Base-by-base conservation (phyloP, 2,888 invertebrate genomes). In the Ophion costatus region DNA sequence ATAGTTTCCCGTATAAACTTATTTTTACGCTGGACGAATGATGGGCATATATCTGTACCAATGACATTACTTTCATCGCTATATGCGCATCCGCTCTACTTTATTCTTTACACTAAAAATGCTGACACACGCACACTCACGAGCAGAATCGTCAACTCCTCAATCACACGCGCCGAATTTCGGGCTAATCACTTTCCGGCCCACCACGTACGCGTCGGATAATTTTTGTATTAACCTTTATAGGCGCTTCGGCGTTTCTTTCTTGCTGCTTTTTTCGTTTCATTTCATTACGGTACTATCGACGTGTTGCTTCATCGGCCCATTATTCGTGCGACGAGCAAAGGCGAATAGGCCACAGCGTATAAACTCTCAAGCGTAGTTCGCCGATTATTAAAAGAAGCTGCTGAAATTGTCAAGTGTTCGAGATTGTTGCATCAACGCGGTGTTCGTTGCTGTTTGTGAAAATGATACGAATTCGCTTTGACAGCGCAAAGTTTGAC, bases 21-120 rank as follows among this genome's bases (percentile, higher is more conserved):
- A 38, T 74, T 83, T 83, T 38, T 11, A 64, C 57, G 42, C 45
- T 51, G 42, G 20, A 33, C n/a, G 14, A 66, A 67, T 45, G 66
- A 51, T 45, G 33, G 56, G 29, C 77, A 10, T 11, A 63, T 20
- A 42, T 64, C 29, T 64, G 22, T 38, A 66, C 64, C 33, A 69
- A 79, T 75, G 64, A 79, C 83, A 63, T 67, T 83, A 70, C 64
- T 83, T 74, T 74, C 70, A 64, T 79, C 75, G 63, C 61, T 45
- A 17, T 51, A 51, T 3, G 17, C 14, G 17, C 42, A 22, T 63
- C 38, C 70, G 64, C 75, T 71, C 61, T 63, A 69, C 24, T 75
- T 33, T 17, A 66, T 59, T 80, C 64, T 83, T 14, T 17, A 17
- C 51, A 51, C 11, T 17, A 14, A 51, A 51, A 45, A 45, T 14